A percentile compares a stretch with the other conserved stretches of the same genome.
These are phyloP conservation scores for Iguana delicatissima DNA, from an alignment of 2,797 vertebrate genomes.

Conservation along the genomic window DNA sequence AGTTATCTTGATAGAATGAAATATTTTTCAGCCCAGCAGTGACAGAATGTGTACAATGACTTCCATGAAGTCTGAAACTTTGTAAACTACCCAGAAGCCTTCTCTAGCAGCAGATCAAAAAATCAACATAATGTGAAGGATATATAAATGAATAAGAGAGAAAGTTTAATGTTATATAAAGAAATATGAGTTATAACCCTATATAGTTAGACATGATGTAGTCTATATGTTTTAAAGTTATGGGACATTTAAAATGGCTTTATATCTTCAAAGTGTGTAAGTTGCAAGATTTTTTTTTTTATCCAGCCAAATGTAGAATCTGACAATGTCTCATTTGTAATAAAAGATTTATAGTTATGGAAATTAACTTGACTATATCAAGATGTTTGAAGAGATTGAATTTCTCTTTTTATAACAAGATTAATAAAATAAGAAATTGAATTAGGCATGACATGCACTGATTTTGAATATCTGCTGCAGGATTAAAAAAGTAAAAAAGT, in stretches of 20 bases:
- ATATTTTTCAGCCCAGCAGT: neutral
- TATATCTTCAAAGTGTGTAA: slow-evolving; percentile 55
- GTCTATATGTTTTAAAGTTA: slow-evolving; percentile 47
- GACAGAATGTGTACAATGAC: neutral
- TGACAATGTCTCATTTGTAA: slow-evolving; percentile 67
- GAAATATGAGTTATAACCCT: slow-evolving; percentile 16
- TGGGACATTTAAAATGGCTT: slow-evolving; percentile 49
- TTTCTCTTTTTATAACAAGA: slow-evolving; percentile 57
- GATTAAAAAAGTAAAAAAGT: slow-evolving; percentile 13
- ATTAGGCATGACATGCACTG: slow-evolving; percentile 51
- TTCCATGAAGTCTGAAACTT: neutral
- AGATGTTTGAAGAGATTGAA: slow-evolving; percentile 64
- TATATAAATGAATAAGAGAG: neutral
- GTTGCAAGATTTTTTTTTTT: slow-evolving; percentile 47
- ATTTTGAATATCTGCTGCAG: slow-evolving; percentile 39
- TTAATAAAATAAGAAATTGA: slow-evolving; percentile 65
- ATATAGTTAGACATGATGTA: slow-evolving; percentile 30
- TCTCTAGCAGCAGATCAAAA: neutral
- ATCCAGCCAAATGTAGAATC: slow-evolving; percentile 56
- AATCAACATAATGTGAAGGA: neutral
- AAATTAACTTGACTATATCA: slow-evolving; percentile 66
- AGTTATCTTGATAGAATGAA: neutral
- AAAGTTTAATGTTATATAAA: slow-evolving; percentile 40
- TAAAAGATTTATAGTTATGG: slow-evolving; percentile 68
- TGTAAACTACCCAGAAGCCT: neutral